A percentile compares a stretch with the other conserved stretches of the same genome.
These are phyloP conservation scores for Trichechus manatus DNA, from an alignment of 2,113 vertebrate genomes.

Conservation along the genomic window DNA sequence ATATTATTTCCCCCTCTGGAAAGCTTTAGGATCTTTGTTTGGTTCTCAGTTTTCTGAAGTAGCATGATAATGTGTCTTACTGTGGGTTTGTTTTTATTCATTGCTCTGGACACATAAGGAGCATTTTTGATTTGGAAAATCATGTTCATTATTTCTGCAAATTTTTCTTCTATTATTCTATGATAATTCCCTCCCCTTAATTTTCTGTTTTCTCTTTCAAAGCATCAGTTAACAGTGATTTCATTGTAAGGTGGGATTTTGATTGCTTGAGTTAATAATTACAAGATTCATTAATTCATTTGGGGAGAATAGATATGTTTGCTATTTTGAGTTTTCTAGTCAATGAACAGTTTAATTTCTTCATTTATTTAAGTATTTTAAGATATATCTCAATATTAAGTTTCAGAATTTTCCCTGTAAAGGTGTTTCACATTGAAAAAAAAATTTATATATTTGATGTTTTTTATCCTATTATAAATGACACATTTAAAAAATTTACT, in stretches of 20 bases:
- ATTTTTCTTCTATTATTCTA: background rate
- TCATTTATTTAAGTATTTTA: background rate
- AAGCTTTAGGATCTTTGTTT: background rate
- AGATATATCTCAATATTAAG: background rate
- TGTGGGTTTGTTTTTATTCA: background rate
- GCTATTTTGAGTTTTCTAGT: background rate
- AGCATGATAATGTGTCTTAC: background rate
- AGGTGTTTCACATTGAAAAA: background rate
- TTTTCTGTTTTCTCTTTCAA: background rate
- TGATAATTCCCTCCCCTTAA: background rate
- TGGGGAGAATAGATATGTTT: background rate
- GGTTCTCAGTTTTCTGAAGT: background rate
- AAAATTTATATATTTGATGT: background rate
- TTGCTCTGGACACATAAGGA: background rate
- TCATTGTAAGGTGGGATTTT: background rate
- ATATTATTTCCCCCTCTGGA: background rate
- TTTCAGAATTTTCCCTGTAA: background rate
- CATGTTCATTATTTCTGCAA: background rate
- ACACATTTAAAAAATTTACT: background rate
- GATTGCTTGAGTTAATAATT: background rate
- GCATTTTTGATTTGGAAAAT: background rate
- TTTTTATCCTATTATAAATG: background rate
- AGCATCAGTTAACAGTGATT: background rate
- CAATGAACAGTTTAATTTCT: no score
- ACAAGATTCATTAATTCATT: background rate